Percentiles rank a stretch among this genome's conserved stretches.
phyloP scores from a whole-genome alignment of 2,888 invertebrate genomes.

The Glyphotaelius pellucidus region DNA sequence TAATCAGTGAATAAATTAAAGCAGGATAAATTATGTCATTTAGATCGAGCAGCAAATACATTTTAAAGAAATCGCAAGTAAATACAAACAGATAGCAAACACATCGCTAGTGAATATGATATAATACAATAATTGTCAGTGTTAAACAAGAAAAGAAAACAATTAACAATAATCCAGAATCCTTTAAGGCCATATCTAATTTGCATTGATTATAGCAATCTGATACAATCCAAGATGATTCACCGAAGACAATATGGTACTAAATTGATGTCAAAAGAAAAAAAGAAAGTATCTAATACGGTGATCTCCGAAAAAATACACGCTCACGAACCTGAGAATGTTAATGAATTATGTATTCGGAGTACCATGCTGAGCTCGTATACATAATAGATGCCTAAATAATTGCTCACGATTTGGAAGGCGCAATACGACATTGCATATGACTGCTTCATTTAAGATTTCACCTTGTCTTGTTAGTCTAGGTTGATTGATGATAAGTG shows the following conservation, averaged over 20 bases:
- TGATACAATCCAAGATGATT: neutral
- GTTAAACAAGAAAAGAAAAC: neutral
- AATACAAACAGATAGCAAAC: neutral
- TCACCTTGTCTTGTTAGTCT: constrained; percentile 59
- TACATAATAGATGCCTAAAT: constrained; percentile 24
- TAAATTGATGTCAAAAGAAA: constrained; percentile 32
- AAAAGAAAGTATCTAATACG: constrained; percentile 37
- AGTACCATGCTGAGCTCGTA: neutral
- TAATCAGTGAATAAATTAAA: constrained; percentile 29
- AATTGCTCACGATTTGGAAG: constrained; percentile 37
- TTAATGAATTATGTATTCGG: constrained; percentile 51
- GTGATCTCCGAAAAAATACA: constrained; percentile 21
- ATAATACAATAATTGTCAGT: neutral
- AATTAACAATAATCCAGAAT: neutral
- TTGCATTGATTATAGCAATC: neutral
- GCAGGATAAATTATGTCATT: neutral
- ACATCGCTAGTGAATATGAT: neutral
- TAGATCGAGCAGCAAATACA: neutral
- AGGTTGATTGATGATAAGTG: constrained; percentile 66
- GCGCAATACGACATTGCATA: constrained; percentile 10
- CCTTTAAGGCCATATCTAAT: neutral
- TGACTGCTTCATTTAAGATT: constrained; percentile 30
- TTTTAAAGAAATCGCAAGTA: neutral
- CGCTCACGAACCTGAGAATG: constrained; percentile 9
- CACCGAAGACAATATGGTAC: constrained; percentile 8